These are phyloP conservation scores for Herminia tarsipennalis DNA, from an alignment of 2,888 invertebrate species.

Conservation along the genomic window DNA sequence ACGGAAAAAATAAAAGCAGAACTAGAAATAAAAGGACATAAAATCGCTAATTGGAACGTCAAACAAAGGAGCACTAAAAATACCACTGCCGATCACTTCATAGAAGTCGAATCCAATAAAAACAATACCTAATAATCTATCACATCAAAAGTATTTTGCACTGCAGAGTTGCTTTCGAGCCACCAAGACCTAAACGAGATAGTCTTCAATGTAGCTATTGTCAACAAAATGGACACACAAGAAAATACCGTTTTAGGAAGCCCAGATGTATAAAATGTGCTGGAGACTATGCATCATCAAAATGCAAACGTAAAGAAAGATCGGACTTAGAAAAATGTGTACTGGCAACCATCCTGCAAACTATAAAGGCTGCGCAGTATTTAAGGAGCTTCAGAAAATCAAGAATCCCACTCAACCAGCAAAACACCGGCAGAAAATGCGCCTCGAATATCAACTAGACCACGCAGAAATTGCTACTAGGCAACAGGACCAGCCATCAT, in stretches of 20 bases:
- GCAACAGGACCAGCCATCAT: no score
- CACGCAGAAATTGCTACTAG: no score
- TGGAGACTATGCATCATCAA: no score
- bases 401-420: no score
- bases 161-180: neutral
- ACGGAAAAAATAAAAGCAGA: conserved; percentile 11
- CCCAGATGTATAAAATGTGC: neutral
- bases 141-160: neutral
- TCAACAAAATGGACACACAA: neutral
- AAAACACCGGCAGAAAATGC: no score
- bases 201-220: neutral
- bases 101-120: conserved; percentile 7
- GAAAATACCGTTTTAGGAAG: neutral
- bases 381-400: no score
- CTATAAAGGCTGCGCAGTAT: no score
- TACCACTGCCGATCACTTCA: no score
- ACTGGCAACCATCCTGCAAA: neutral
- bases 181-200: no score
- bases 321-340: neutral
- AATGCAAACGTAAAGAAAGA: neutral
- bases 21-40: conserved; percentile 6
- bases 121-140: no score
- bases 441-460: no score
- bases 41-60: conserved; percentile 11
- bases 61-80: conserved; percentile 11